Percentiles rank a stretch among this genome's conserved stretches.
Conservation (phyloP, 2,113 vertebrate genomes). For the Megaceryle maxima region DNA sequence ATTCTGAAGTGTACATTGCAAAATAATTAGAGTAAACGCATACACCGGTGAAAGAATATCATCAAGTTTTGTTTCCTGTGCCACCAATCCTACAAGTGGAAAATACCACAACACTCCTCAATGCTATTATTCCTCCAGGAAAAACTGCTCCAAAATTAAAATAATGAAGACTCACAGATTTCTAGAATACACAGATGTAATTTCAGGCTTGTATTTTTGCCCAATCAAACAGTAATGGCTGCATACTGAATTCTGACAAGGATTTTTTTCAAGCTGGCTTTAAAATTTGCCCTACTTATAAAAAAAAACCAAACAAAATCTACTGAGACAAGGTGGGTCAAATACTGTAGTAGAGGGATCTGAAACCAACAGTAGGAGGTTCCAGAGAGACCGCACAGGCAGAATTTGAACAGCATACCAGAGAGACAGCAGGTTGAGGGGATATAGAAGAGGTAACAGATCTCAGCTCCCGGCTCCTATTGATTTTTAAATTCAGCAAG, state of each 20-base stretch:
- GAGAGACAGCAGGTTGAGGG: neutral
- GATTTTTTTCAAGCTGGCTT: neutral
- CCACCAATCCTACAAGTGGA: neutral
- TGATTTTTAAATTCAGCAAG: neutral
- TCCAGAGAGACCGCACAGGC: neutral
- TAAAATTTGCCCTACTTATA: neutral
- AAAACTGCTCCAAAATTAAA: conserved; percentile 1
- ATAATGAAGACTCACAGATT: neutral
- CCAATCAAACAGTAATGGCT: neutral
- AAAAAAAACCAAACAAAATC: neutral
- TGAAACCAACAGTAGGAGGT: neutral
- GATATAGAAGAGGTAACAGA: neutral
- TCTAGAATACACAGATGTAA: neutral
- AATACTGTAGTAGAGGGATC: neutral
- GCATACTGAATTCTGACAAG: neutral
- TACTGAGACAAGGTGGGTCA: neutral
- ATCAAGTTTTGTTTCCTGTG: neutral
- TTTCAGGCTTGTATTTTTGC: neutral
- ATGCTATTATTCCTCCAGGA: neutral
- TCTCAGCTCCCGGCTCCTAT: neutral
- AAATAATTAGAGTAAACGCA: neutral
- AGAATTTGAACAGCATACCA: neutral
- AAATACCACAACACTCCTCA: neutral
- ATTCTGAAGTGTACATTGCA: neutral
- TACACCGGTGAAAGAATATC: neutral